Evolutionary conservation across 23 tunicate species (phyloP).

Genomic region (Oikopleura dioica): DNA sequence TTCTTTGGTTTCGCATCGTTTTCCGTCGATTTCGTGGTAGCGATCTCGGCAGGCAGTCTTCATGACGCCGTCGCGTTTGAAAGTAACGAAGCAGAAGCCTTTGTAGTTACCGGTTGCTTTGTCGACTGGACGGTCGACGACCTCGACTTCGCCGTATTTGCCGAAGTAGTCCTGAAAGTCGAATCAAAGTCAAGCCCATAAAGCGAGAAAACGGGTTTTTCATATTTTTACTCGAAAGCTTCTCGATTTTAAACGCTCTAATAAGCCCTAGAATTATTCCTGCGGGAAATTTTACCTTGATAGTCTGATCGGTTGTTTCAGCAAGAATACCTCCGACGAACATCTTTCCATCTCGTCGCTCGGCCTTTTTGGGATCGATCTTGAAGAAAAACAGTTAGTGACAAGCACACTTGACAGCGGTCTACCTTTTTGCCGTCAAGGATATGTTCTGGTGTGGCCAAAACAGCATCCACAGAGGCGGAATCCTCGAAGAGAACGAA

Average conservation of each 20-base stretch:
- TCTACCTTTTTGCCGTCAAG: slow-evolving; percentile 9
- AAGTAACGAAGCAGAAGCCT: slow-evolving; percentile 72
- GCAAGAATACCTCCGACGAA: background rate
- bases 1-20: too few relatives aligned
- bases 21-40: slow-evolving; percentile 44
- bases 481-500: background rate
- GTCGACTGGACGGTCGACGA: too few relatives aligned
- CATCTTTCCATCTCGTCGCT: slow-evolving; percentile 11
- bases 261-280: too few relatives aligned
- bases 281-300: too few relatives aligned
- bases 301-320: background rate
- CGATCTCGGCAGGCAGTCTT: slow-evolving; percentile 20
- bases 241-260: too few relatives aligned
- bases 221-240: too few relatives aligned
- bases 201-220: too few relatives aligned
- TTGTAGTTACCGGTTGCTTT: slow-evolving; percentile 21
- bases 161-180: too few relatives aligned
- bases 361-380: slow-evolving; percentile 11
- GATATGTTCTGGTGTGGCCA: background rate
- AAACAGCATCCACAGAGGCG: background rate
- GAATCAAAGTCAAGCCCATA: too few relatives aligned
- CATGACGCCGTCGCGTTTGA: slow-evolving; percentile 55
- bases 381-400: too few relatives aligned
- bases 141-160: too few relatives aligned
- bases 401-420: too few relatives aligned